Conservation (phyloP, 2,797 vertebrate species). For the Clarias pachynema region DNA sequence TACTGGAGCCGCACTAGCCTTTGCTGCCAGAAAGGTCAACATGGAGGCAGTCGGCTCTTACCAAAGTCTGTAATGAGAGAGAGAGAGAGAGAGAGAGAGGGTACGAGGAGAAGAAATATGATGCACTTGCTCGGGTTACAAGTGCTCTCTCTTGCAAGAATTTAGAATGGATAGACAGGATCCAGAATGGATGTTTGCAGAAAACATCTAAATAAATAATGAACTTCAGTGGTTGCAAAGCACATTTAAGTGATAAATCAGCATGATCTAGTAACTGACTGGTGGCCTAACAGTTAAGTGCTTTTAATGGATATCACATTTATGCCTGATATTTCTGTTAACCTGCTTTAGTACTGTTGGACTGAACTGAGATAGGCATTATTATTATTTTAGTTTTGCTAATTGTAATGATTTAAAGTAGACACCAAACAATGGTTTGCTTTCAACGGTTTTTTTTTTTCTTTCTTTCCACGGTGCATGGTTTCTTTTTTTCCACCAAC, state of each 20-base stretch:
- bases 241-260: not conserved
- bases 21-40: constrained; percentile 71
- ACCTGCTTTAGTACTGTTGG: not conserved
- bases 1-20: constrained; percentile 45
- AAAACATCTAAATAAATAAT: not conserved
- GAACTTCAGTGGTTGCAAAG: not conserved
- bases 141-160: constrained; percentile 5
- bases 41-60: constrained; percentile 52
- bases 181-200: not conserved
- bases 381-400: not conserved
- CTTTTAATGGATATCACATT: not conserved
- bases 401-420: not conserved
- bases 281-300: not conserved
- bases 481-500: not conserved
- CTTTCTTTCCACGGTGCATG: not conserved
- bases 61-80: not conserved
- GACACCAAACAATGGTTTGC: not conserved
- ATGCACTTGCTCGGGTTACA: not conserved
- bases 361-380: not conserved
- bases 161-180: not conserved
- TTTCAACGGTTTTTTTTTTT: not conserved
- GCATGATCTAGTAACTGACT: not conserved
- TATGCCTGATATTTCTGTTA: not conserved
- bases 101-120: not conserved
- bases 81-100: not conserved